These are phyloP conservation scores for Enteromius paludinosus DNA, from an alignment of 2,797 vertebrate genomes.

Conservation along the genomic window DNA sequence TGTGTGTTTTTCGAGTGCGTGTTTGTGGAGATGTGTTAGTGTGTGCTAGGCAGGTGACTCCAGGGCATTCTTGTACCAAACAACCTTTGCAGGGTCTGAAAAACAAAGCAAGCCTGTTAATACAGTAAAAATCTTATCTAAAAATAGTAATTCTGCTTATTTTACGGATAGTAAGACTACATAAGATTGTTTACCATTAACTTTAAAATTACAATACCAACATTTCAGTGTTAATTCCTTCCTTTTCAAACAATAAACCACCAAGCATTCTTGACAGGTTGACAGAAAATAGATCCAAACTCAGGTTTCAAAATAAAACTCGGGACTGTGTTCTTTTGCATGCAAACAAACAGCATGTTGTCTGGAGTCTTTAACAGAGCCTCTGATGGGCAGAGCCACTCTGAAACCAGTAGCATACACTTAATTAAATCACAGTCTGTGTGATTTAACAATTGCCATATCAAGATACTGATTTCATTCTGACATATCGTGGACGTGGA, in stretches of 20 bases:
- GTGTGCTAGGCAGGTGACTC: constrained; percentile 76
- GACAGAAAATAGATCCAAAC: neutral
- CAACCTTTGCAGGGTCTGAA: constrained; percentile 75
- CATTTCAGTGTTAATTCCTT: neutral
- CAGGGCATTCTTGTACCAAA: constrained; percentile 77
- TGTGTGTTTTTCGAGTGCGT: neutral
- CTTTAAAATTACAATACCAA: neutral
- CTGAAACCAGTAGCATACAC: neutral
- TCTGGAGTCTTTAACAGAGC: neutral
- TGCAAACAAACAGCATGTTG: neutral
- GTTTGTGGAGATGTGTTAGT: constrained; percentile 37
- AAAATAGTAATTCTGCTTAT: neutral
- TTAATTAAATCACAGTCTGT: neutral
- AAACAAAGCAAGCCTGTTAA: constrained; percentile 39
- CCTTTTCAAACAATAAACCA: neutral
- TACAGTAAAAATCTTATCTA: neutral
- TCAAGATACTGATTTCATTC: neutral
- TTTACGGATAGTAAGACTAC: neutral
- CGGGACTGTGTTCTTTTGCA: neutral
- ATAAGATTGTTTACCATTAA: neutral
- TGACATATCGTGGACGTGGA: neutral
- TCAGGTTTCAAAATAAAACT: neutral
- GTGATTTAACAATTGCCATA: neutral
- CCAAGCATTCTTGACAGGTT: neutral
- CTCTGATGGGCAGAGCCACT: neutral